Conservation (phyloP, 2,888 invertebrate genomes). For the Halictus quadricinctus region DNA sequence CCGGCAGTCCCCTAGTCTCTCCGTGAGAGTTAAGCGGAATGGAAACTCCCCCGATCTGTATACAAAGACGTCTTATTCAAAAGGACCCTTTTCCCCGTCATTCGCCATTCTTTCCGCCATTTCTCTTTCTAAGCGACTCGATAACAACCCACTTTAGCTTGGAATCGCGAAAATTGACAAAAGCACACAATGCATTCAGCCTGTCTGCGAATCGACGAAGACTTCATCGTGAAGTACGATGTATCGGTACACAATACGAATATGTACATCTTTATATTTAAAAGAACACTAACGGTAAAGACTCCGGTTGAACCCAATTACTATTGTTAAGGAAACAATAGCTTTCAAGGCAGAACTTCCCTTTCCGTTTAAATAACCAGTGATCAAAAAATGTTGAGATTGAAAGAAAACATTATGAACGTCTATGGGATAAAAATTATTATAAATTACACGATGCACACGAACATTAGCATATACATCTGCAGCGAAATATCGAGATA, state of each 20-base stretch:
- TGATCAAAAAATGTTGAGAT: not conserved
- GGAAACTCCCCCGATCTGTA: conserved; percentile 42
- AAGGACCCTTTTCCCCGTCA: conserved; percentile 44
- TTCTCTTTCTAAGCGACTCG: conserved; percentile 53
- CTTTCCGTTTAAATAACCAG: not conserved
- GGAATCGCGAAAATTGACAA: conserved; percentile 23
- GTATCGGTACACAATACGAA: not conserved
- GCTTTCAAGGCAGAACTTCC: not conserved
- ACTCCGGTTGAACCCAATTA: not conserved
- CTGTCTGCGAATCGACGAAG: conserved; percentile 17
- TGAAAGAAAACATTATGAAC: too few relatives aligned
- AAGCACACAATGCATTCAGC: conserved; percentile 13
- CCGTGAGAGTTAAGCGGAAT: conserved; percentile 37
- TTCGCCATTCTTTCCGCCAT: conserved; percentile 42
- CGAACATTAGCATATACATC: too few relatives aligned
- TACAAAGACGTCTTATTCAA: conserved; percentile 58
- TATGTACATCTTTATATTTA: not conserved
- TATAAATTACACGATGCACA: too few relatives aligned
- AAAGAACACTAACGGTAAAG: not conserved
- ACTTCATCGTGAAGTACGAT: not conserved
- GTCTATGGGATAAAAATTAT: too few relatives aligned
- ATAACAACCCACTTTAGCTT: conserved; percentile 56
- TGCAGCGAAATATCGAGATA: too few relatives aligned
- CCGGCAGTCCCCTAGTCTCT: conserved; percentile 36
- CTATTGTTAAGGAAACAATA: not conserved